Evolutionary conservation across 2,888 invertebrate species (phyloP), one percentile per base, ranked within the genome.

Genomic region (Nesidiocoris tenuis): DNA sequence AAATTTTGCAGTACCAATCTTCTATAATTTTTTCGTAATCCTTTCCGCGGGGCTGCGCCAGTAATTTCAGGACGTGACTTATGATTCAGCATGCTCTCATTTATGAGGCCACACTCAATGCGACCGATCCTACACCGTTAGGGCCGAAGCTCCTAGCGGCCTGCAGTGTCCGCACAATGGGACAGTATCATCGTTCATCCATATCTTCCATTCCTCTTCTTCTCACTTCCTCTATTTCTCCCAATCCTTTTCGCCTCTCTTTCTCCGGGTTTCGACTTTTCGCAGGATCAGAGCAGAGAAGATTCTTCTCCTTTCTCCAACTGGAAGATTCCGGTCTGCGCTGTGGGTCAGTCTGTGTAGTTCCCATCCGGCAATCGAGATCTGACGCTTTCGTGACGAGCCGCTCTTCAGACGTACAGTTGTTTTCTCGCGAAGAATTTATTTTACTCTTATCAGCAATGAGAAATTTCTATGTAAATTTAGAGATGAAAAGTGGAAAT

Each of bases 151-250:
- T 39, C 39, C 39, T 39, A 39, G 39, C 39, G 65, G 65, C 39
- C 39, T 39, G 25, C 65, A 19, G 65, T 9, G 65, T 65, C 65
- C 39, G 25, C 65, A 65, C 65, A 65, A 65, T 39, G 65, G 65
- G 65, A 65, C 65, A 65, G 65, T 18, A 65, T 65, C 65, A 65
- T 65, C 65, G 39, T 12, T 65, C 65, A 65, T 65, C 65, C 65
- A 65, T 65, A 65, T 65, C 65, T 65, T 39, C 39, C 39, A 7
- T 12, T 39, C 5, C 5, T 7, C 12, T 39, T 39, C 39, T 12
- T n/a, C n/a, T n/a, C n/a, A n/a, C n/a, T 12, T 65, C 65, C 24
- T 65, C 65, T 39, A 65, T 65, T 25, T 65, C 65, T 65, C 12
- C 39, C 39, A 7, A 3, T 39, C 5, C 5, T 7, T 39, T 39